Conservation (phyloP, 2,888 invertebrate species). For the Erebia aethiops region DNA sequence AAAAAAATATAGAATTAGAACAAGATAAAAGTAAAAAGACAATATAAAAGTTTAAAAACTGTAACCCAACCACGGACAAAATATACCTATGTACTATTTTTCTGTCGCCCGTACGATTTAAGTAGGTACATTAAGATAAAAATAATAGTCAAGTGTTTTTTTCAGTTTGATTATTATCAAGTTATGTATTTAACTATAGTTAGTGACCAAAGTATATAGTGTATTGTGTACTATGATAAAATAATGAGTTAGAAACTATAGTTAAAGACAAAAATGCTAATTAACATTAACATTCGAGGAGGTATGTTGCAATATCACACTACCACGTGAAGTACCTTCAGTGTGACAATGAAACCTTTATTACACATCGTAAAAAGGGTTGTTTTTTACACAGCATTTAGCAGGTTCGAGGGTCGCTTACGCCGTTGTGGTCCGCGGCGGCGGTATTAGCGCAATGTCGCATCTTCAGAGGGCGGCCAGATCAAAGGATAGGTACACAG, state of each 20-base stretch:
- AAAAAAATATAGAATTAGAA: no score
- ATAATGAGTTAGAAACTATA: not conserved
- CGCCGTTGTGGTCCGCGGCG: conserved; percentile 60
- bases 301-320: conserved; percentile 9
- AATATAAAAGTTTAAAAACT: no score
- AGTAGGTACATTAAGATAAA: no score
- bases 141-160: no score
- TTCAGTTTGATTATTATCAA: no score
- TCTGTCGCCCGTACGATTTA: no score
- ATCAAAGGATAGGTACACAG: conserved; percentile 82
- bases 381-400: conserved; percentile 34
- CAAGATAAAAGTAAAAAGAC: no score
- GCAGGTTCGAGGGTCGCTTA: conserved; percentile 51
- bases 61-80: no score
- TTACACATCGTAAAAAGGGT: conserved; percentile 23
- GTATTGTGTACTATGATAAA: no score
- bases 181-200: no score
- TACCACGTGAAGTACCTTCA: not conserved
- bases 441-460: conserved; percentile 79
- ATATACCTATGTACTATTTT: no score
- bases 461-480: conserved; percentile 81
- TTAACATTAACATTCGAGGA: conserved; percentile 6
- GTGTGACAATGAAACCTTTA: conserved; percentile 23
- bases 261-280: not conserved
- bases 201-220: no score